Evolutionary conservation across 2,888 invertebrate species (phyloP).

Genomic region (Archips xylosteana): DNA sequence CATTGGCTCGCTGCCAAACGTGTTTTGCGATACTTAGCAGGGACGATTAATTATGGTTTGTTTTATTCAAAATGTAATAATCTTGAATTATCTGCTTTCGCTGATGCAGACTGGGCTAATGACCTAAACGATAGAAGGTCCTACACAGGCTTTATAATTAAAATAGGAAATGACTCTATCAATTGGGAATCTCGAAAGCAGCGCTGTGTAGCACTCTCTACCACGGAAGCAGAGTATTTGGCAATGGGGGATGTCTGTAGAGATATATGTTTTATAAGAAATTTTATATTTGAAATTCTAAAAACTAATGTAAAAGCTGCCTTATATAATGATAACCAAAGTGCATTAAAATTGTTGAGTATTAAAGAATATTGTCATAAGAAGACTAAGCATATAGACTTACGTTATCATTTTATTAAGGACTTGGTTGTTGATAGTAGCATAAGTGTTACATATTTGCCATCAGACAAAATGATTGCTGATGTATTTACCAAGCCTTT

Average conservation of each 20-base stretch:
- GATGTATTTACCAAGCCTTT: slow-evolving; percentile 17
- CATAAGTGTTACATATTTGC: slow-evolving; percentile 21
- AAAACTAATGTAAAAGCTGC: slow-evolving; percentile 40
- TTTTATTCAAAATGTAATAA: slow-evolving; percentile 21
- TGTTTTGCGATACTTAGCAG: slow-evolving; percentile 43
- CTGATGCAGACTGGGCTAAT: slow-evolving; percentile 42
- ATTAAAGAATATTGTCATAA: slow-evolving; percentile 10
- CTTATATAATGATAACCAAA: slow-evolving; percentile 38
- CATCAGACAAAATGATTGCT: slow-evolving; percentile 7
- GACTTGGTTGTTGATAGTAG: background rate
- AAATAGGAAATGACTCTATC: slow-evolving; percentile 31
- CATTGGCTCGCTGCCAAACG: slow-evolving; percentile 46
- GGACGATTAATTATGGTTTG: slow-evolving; percentile 42
- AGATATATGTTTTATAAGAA: no score
- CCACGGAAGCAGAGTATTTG: no score
- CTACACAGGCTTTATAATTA: slow-evolving; percentile 40
- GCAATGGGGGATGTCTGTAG: no score
- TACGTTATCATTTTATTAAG: slow-evolving; percentile 10
- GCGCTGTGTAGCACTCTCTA: no score
- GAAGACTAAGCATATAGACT: slow-evolving; percentile 1
- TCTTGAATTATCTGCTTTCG: slow-evolving; percentile 34
- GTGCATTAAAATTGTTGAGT: slow-evolving; percentile 23
- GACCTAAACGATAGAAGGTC: slow-evolving; percentile 33
- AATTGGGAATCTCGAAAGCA: no score
- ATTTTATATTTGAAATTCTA: slow-evolving; percentile 15